Conservation (phyloP, 2,113 vertebrate species). For the Prolemur simus region DNA sequence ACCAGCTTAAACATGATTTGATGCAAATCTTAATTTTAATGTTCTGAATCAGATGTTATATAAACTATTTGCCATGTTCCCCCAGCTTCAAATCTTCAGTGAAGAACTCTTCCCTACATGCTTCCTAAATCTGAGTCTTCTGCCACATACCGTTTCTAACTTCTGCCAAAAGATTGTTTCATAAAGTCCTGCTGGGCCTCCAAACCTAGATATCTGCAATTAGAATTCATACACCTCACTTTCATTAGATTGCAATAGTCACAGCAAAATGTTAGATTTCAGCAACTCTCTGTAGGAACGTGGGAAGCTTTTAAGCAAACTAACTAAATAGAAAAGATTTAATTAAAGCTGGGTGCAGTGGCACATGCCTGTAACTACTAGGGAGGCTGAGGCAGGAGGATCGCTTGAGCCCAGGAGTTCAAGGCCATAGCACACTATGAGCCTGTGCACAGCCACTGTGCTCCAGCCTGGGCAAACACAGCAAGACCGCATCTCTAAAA, state of each 20-base stretch:
- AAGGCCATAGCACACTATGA: neutral
- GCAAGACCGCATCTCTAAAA: neutral
- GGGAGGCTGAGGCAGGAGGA: neutral
- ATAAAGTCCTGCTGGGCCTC: neutral
- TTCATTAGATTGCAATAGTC: neutral
- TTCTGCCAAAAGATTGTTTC: too few relatives aligned
- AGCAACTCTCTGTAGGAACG: neutral
- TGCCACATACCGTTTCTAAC: too few relatives aligned
- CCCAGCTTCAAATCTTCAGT: neutral
- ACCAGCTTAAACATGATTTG: neutral
- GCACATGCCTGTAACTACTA: neutral
- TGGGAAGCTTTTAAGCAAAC: neutral
- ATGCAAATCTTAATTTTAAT: neutral
- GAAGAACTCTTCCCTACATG: neutral
- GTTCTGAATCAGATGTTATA: neutral
- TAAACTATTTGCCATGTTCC: neutral
- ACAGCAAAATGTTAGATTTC: neutral
- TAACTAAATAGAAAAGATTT: neutral
- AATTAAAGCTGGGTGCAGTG: neutral
- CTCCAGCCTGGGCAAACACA: neutral
- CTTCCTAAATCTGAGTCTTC: neutral
- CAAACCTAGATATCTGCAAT: neutral
- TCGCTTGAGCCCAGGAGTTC: neutral
- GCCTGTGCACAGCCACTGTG: neutral
- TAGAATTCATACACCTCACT: neutral